phyloP scores from a whole-genome alignment of 2,888 invertebrate species.

The Tipula confusa region DNA sequence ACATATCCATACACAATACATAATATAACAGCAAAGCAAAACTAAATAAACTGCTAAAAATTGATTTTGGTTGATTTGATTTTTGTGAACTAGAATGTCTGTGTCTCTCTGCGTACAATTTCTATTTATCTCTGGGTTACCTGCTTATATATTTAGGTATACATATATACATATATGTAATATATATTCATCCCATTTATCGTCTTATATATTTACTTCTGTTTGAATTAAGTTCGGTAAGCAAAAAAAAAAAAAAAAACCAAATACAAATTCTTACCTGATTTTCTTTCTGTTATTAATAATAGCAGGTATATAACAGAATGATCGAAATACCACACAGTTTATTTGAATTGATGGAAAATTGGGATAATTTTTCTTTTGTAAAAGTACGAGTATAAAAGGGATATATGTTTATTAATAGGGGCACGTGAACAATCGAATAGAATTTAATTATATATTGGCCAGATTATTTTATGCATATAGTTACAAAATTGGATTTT shows the following conservation, averaged over 20 bases:
- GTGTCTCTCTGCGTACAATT: neutral
- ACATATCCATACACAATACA: neutral
- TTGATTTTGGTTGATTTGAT: slow-evolving; percentile 25
- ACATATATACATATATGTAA: neutral
- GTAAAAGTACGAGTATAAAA: neutral
- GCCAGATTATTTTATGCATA: too few relatives aligned
- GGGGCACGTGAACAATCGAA: neutral
- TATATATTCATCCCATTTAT: neutral
- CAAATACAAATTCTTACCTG: neutral
- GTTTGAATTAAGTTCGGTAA: neutral
- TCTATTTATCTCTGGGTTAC: neutral
- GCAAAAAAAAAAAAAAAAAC: neutral
- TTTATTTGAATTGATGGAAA: slow-evolving; percentile 12
- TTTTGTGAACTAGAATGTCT: neutral
- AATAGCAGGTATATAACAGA: neutral
- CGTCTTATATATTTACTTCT: neutral
- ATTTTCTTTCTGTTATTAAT: neutral
- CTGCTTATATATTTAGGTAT: too few relatives aligned
- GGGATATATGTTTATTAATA: too few relatives aligned
- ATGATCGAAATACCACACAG: neutral
- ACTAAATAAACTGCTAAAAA: neutral
- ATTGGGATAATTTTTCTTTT: slow-evolving; percentile 12
- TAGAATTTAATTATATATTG: neutral
- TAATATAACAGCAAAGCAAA: neutral
- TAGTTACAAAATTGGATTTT: too few relatives aligned